Base-by-base conservation (phyloP, 2,888 invertebrate genomes). In the Papilio demoleus region DNA sequence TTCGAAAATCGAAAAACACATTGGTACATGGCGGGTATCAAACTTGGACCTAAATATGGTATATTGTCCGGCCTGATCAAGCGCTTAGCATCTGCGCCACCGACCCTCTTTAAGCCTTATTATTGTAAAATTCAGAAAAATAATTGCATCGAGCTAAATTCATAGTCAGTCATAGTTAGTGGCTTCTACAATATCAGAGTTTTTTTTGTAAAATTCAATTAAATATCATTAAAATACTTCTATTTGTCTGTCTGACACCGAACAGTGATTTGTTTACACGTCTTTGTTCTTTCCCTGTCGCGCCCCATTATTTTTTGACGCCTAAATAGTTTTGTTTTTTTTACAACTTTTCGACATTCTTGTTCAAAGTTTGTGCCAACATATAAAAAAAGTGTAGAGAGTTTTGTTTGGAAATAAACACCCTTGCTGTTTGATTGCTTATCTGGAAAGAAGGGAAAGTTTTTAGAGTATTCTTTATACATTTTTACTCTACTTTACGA, bases 161-260 rank as follows among this genome's bases (percentile, higher is more conserved):
- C n/a, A n/a, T n/a, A n/a, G n/a, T n/a, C n/a, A n/a, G n/a, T n/a
- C n/a, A n/a, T n/a, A n/a, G n/a, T n/a, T n/a, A n/a, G n/a, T n/a
- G n/a, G n/a, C n/a, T n/a, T n/a, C n/a, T n/a, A n/a, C n/a, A n/a
- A n/a, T n/a, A n/a, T n/a, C n/a, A n/a, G n/a, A n/a, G n/a, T n/a
- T n/a, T n/a, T n/a, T n/a, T n/a, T 83, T 80, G 88, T 87, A 88
- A 88, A 87, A 84, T 83, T 77, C 80, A 76, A 79, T 79, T 76
- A 80, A 76, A 83, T 80, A 84, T 91, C 91, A 89, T 92, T 92
- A 92, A 92, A 87, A 91, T 91, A 85, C 79, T 87, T 85, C 79
- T 78, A 86, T 90, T 89, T 83, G 88, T 88, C 78, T 74, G 75
- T 76, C 73, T 81, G 87, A 87, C 88, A 84, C 78, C 75, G 45